Evolutionary conservation across 2,113 vertebrate species (phyloP).

Genomic region (Brienomyrus longianalis): DNA sequence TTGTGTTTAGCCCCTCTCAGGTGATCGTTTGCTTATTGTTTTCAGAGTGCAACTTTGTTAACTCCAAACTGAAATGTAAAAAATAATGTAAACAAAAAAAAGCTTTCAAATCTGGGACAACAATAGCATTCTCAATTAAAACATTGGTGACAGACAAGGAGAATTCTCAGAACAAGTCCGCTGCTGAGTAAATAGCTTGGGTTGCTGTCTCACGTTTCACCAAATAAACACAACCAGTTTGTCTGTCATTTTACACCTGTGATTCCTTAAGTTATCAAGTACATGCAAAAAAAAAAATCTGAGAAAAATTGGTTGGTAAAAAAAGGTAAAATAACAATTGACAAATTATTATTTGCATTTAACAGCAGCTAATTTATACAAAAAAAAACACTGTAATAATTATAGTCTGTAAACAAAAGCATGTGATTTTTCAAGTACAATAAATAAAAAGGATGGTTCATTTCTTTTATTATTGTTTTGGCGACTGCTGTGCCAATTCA

Average conservation of each 20-base stretch:
- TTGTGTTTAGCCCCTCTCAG: slow-evolving; percentile 27
- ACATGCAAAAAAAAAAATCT: background rate
- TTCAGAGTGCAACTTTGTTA: background rate
- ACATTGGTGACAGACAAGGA: background rate
- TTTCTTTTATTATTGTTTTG: background rate
- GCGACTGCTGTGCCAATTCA: background rate
- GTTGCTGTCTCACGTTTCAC: background rate
- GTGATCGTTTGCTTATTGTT: background rate
- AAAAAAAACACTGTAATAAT: background rate
- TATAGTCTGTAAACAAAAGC: background rate
- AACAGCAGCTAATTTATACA: background rate
- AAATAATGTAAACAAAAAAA: background rate
- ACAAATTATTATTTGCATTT: background rate
- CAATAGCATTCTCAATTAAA: background rate
- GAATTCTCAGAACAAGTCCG: background rate
- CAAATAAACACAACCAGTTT: background rate
- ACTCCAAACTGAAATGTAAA: background rate
- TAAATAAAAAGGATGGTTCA: background rate
- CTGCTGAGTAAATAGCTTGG: background rate
- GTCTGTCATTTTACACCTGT: background rate
- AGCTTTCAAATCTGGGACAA: background rate
- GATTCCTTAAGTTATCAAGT: background rate
- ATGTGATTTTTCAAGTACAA: background rate
- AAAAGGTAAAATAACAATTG: background rate
- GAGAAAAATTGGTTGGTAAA: background rate